Conservation (phyloP, 1,140 invertebrate species). For the Sarcophaga peregrina region DNA sequence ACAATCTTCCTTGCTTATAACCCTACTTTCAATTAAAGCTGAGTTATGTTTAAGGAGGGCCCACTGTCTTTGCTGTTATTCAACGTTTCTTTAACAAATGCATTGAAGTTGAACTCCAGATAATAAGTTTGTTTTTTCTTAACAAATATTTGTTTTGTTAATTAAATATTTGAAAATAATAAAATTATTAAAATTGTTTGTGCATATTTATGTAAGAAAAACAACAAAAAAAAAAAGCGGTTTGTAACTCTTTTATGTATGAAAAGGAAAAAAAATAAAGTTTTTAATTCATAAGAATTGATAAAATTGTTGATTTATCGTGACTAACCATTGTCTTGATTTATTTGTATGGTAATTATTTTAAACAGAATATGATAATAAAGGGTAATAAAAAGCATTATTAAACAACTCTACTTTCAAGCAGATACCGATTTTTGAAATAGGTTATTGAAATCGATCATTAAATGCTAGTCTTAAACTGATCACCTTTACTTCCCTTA, state of each 20-base stretch:
- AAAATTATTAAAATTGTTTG: conserved; percentile 11
- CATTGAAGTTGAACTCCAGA: no score
- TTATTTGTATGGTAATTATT: neutral
- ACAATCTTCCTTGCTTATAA: no score
- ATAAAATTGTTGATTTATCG: neutral
- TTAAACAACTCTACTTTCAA: no score
- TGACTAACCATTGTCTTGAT: neutral
- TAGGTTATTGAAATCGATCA: no score
- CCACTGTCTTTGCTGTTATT: no score
- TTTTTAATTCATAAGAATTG: neutral
- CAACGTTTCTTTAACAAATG: no score
- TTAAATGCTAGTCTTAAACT: no score
- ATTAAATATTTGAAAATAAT: conserved; percentile 8
- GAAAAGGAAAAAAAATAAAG: neutral
- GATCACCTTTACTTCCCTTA: no score
- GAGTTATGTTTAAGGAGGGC: no score
- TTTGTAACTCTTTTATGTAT: neutral
- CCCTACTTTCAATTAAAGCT: no score
- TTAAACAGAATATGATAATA: neutral
- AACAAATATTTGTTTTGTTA: conserved; percentile 11
- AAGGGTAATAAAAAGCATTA: no score
- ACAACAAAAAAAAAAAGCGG: neutral
- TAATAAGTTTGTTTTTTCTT: neutral
- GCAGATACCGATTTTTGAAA: no score
- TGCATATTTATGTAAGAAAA: neutral